These are phyloP conservation scores for Oryzias celebensis DNA, from an alignment of 2,113 vertebrate genomes.

Conservation along the genomic window DNA sequence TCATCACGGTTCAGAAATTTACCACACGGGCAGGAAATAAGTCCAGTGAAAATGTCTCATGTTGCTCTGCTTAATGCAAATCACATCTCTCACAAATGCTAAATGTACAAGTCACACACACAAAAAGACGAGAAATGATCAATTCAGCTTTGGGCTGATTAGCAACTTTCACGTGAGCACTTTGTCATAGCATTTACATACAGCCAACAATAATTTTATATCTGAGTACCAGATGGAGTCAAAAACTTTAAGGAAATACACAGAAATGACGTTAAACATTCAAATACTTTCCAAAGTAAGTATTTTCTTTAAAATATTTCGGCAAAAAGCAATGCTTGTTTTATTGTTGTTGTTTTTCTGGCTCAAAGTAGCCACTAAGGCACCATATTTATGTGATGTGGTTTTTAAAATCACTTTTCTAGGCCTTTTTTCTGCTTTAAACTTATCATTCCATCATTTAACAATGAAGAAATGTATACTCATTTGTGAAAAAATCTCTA, in stretches of 20 bases:
- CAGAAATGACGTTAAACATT: slow-evolving; percentile 27
- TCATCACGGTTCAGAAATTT: slow-evolving; percentile 5
- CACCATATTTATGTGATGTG: slow-evolving; percentile 29
- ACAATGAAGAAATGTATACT: background rate
- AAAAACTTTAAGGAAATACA: slow-evolving; percentile 9
- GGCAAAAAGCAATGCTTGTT: background rate
- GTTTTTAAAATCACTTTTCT: slow-evolving; percentile 6
- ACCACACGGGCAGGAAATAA: slow-evolving; percentile 14
- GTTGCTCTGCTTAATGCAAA: slow-evolving; percentile 19
- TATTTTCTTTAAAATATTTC: background rate
- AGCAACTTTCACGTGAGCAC: slow-evolving; percentile 37
- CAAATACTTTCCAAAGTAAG: slow-evolving; percentile 15
- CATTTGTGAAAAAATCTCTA: slow-evolving; percentile 40
- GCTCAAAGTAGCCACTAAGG: slow-evolving; percentile 50
- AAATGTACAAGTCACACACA: slow-evolving; percentile 3
- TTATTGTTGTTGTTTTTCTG: slow-evolving; percentile 19
- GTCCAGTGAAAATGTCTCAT: slow-evolving; percentile 20
- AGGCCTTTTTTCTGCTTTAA: background rate
- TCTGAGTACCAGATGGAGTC: slow-evolving; percentile 27
- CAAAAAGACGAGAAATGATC: slow-evolving; percentile 16
- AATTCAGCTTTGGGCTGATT: slow-evolving; percentile 32
- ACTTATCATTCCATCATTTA: too few relatives aligned
- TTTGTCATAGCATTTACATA: slow-evolving; percentile 50
- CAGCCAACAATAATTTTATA: slow-evolving; percentile 24
- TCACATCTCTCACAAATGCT: slow-evolving; percentile 35